Evolutionary conservation across 2,888 invertebrate species (phyloP).

Genomic region (Meiosimyza decipiens): DNA sequence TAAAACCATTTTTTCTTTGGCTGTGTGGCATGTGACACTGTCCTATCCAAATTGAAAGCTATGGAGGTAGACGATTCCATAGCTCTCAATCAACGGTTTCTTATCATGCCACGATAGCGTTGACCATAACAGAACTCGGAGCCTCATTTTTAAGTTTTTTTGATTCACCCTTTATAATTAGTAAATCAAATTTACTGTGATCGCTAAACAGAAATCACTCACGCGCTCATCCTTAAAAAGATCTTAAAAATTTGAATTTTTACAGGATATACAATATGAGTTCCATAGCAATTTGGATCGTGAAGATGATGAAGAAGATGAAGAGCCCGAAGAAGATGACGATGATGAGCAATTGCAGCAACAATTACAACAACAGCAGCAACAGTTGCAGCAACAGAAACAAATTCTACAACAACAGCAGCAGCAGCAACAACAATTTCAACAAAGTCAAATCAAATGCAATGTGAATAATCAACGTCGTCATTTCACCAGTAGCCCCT

Average conservation of each 20-base stretch:
- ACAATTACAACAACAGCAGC: conserved; percentile 46
- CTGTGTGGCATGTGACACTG: too few species aligned
- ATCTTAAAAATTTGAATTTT: conserved; percentile 18
- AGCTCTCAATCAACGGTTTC: too few species aligned
- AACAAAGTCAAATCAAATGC: conserved; percentile 42
- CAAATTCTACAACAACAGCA: conserved; percentile 39
- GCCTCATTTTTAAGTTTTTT: too few species aligned
- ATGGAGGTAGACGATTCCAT: too few species aligned
- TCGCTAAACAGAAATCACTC: too few species aligned
- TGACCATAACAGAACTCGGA: too few species aligned
- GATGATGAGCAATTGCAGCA: conserved; percentile 44
- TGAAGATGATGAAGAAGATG: conserved; percentile 52
- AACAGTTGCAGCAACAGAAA: conserved; percentile 44
- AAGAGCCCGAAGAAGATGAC: conserved; percentile 56
- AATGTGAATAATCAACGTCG: conserved; percentile 47
- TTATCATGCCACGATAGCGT: too few species aligned
- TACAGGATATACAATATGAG: conserved; percentile 71
- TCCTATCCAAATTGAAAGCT: too few species aligned
- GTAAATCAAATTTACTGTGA: too few species aligned
- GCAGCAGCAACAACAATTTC: conserved; percentile 45
- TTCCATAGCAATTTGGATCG: conserved; percentile 65
- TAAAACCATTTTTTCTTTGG: too few species aligned
- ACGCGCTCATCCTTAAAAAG: conserved; percentile 32
- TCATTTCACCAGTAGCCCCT: conserved; percentile 58
- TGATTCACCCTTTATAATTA: conserved; percentile 3